These are phyloP conservation scores for Heliconius nattereri DNA, from an alignment of 1,140 invertebrate genomes.

Conservation along the genomic window DNA sequence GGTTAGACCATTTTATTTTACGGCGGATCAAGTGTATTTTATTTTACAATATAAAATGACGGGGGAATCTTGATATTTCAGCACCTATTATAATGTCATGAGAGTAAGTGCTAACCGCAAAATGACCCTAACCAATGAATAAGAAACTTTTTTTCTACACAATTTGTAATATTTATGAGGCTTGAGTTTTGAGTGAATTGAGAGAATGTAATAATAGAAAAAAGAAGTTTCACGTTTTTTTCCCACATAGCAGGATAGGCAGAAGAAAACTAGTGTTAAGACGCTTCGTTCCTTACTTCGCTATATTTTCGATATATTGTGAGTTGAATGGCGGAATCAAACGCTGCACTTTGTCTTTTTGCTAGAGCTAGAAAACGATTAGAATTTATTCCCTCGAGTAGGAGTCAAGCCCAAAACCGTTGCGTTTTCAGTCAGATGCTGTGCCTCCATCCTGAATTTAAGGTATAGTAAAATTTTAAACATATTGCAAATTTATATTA, in stretches of 20 bases:
- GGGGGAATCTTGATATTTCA: constrained; percentile 1
- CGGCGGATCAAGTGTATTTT: not conserved
- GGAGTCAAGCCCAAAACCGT: too few species aligned
- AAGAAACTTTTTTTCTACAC: not conserved
- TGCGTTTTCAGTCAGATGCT: too few species aligned
- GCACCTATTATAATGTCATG: not conserved
- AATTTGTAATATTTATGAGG: not conserved
- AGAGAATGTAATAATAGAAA: too few species aligned
- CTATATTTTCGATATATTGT: not conserved
- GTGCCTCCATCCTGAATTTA: too few species aligned
- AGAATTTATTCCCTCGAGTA: too few species aligned
- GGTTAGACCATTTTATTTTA: not conserved
- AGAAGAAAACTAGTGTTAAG: too few species aligned
- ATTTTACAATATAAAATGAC: constrained; percentile 3
- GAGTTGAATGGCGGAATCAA: not conserved
- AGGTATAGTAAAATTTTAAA: too few species aligned
- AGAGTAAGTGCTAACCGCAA: not conserved
- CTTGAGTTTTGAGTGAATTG: too few species aligned
- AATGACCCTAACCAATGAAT: not conserved
- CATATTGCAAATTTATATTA: too few species aligned
- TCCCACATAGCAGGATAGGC: too few species aligned
- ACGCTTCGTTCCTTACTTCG: not conserved
- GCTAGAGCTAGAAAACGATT: too few species aligned
- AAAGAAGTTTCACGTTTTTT: not conserved
- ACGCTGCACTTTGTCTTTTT: not conserved